Base-by-base conservation (phyloP, 2,113 vertebrate genomes). In the Heptranchias perlo region DNA sequence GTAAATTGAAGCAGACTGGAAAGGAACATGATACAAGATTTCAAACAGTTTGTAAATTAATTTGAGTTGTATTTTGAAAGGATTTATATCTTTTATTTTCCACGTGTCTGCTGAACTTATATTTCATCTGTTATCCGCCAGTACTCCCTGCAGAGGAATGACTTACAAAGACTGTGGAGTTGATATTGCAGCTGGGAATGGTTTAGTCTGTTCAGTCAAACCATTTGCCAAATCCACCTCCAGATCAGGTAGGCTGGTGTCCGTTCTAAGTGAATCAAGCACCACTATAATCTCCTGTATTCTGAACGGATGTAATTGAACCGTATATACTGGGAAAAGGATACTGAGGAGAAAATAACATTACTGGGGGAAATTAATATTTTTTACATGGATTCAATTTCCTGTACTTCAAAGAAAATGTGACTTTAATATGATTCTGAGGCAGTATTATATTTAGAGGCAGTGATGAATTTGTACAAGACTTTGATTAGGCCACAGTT, bases 131-230 rank as follows among this genome's bases (percentile, higher is more conserved):
- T 44, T 35, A 1, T 73, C 61, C 61, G 39, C 67, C 62, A n/a
- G n/a, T 65, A 76, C 62, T 69, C 28, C 62, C 49, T 95, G 96
- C 97, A 99, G 99, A 97, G 97, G 98, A 96, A 97, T 99, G 97
- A 99, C 99, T 49, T 99, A 99, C 96, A 99, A 98, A 97, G 99
- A 98, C 96, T 98, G 99, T 6, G 99, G 99, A 8, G 99, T 99
- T 97, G 98, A 99, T 97, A 98, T 99, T 54, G 98, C 97, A 47
- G 98, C 99, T 47, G 99, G 99, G 23, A 99, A 99, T 97, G 97
- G 96, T 96, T 97, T 99, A 96, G 98, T 99, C 97, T 98, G 98
- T 96, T 97, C 97, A 96, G 99, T 99, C 97, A 99, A 99, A 87
- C 99, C 99, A 96, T 97, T 99, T 96, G 99, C 99, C 95, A 98